Evolutionary conservation across 2,888 invertebrate genomes (phyloP).

Genomic region (Sisyra nigra): DNA sequence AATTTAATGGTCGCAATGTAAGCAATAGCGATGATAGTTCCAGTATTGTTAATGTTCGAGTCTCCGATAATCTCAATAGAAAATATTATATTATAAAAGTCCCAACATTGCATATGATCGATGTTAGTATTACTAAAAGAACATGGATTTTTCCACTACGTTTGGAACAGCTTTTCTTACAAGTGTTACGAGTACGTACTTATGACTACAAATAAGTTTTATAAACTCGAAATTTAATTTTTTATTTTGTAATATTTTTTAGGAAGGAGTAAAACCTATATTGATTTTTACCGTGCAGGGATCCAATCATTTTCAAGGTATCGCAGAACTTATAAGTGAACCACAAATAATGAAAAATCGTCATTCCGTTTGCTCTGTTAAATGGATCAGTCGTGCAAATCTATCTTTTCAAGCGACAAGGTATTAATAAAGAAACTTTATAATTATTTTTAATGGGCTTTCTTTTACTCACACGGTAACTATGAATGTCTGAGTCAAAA

Average conservation of each 20-base stretch:
- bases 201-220: background rate
- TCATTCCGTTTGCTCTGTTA: background rate
- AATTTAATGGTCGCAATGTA: constrained; percentile 1
- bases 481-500: no score
- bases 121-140: constrained; percentile 2
- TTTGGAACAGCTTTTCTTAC: no score
- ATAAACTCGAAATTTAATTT: background rate
- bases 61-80: background rate
- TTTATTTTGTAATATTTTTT: background rate
- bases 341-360: background rate
- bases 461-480: no score
- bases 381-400: constrained; percentile 4
- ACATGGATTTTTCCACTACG: constrained; percentile 3
- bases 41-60: background rate
- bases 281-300: constrained; percentile 2
- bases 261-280: background rate
- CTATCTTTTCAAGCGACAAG: background rate
- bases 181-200: background rate
- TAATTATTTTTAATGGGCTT: no score
- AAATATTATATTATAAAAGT: constrained; percentile 4
- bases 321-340: background rate
- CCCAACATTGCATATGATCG: background rate
- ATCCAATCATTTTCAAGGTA: constrained; percentile 3
- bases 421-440: no score
- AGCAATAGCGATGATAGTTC: constrained; percentile 2